Evolutionary conservation across 2,113 vertebrate species (phyloP), one percentile per base, ranked within the genome.

Genomic region (Geococcyx californianus): DNA sequence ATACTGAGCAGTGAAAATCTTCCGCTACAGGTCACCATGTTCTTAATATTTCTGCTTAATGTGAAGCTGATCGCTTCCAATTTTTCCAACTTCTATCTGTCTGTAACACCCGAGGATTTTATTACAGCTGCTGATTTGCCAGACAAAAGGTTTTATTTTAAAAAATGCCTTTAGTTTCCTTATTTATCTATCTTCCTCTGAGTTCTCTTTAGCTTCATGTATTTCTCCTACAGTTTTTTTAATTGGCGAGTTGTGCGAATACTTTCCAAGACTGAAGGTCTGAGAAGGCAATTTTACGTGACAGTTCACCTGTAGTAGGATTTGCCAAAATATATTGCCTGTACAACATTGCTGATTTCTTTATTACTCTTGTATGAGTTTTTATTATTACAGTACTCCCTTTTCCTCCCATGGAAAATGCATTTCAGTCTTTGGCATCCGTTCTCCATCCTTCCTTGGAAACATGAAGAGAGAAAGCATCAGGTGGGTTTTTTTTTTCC

Each of bases 331-430:
- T 76, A 75, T 87, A 62, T 90, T 52, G 25, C 82, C 51, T 13
- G 28, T 74, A 44, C 49, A 59, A 21, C 21, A 7, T 20, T 63
- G 69, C 60, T 94, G 84, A 90, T 88, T 95, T 89, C 78, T 88
- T 86, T 94, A 86, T 97, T 90, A 68, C 56, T 72, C 63, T 77
- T 88, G 58, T 70, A 89, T 91, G 69, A 58, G 69, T 79, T 73
- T 89, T 52, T 83, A 58, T 97, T 97, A 94, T 91, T 97, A 51
- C 49, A 83, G 88, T 76, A 73, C 90, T 97, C 96, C 91, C 91
- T 96, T 95, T 95, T 96, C 95, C 96, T 98, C 93, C 49, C 94
- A 92, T 95, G 96, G 94, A 95, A 97, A 97, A 93, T 86, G 16
- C 96, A 90, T 95, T 97, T 96, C 79, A 88, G 76, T 94, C 91